A percentile compares a stretch with the other conserved stretches of the same genome.
These are phyloP conservation scores for Thereva unica DNA, from an alignment of 2,888 invertebrate species.

Conservation along the genomic window DNA sequence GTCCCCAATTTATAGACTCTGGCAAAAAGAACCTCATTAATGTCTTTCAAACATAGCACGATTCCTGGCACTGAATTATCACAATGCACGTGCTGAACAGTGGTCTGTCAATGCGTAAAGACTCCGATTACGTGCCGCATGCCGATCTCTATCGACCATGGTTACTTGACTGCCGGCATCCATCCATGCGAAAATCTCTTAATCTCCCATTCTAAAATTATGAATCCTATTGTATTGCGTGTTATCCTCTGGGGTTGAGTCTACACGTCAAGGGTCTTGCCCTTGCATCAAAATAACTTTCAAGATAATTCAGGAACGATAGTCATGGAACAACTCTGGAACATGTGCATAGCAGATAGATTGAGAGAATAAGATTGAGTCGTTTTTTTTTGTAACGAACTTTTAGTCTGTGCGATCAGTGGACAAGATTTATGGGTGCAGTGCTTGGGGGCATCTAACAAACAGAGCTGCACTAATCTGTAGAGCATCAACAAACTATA, in stretches of 20 bases:
- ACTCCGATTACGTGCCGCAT: constrained; percentile 16
- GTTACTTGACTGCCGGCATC: neutral
- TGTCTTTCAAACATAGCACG: neutral
- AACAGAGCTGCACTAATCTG: too few relatives aligned
- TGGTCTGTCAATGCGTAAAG: neutral
- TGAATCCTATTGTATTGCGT: neutral
- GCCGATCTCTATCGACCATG: constrained; percentile 10
- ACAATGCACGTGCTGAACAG: constrained; percentile 13
- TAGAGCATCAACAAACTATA: too few relatives aligned
- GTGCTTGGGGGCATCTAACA: too few relatives aligned
- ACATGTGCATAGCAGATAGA: constrained; percentile 7
- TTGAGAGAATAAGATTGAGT: neutral
- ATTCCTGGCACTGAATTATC: neutral
- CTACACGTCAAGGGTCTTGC: constrained; percentile 21
- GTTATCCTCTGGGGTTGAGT: constrained; percentile 17
- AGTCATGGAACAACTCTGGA: constrained; percentile 1
- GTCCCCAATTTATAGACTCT: neutral
- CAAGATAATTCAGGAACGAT: constrained; percentile 10
- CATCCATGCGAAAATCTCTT: constrained; percentile 1
- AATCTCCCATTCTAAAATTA: neutral
- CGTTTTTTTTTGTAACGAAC: too few relatives aligned
- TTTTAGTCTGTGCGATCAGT: too few relatives aligned
- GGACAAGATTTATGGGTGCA: too few relatives aligned
- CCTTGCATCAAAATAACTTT: constrained; percentile 11
- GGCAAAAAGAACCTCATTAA: constrained; percentile 1